These are phyloP conservation scores for Aethina tumida DNA, from an alignment of 1,140 invertebrate species.

Conservation along the genomic window DNA sequence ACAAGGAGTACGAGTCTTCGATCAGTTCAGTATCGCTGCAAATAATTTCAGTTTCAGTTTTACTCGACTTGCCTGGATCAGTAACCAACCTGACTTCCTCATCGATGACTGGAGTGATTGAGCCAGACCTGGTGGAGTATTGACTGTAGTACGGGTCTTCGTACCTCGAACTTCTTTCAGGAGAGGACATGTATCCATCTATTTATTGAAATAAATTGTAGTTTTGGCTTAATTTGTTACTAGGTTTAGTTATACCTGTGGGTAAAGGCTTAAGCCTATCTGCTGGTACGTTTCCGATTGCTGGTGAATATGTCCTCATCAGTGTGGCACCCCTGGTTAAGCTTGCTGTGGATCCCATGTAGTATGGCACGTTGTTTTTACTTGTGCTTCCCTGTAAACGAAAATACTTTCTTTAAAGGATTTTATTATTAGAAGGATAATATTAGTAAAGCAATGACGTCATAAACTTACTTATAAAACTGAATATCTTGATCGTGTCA, in stretches of 20 bases:
- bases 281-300: slow-evolving; percentile 42
- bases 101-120: slow-evolving; percentile 80
- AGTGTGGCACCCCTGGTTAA: slow-evolving; percentile 46
- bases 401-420: too few species aligned
- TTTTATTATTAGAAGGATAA: too few species aligned
- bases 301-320: slow-evolving; percentile 58
- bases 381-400: slow-evolving; percentile 37
- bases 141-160: slow-evolving; percentile 82
- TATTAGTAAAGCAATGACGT: too few species aligned
- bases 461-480: too few species aligned
- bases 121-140: slow-evolving; percentile 58
- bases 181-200: slow-evolving; percentile 81
- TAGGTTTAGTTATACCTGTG: slow-evolving; percentile 33
- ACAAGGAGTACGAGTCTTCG: slow-evolving; percentile 69
- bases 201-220: slow-evolving; percentile 8
- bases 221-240: not conserved
- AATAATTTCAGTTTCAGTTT: slow-evolving; percentile 6
- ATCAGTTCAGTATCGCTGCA: slow-evolving; percentile 61
- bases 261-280: slow-evolving; percentile 44
- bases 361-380: slow-evolving; percentile 42
- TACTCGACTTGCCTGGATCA: not conserved
- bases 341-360: slow-evolving; percentile 41
- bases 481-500: too few species aligned
- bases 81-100: slow-evolving; percentile 71
- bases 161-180: slow-evolving; percentile 66